Evolutionary conservation across 2,797 vertebrate genomes (phyloP).

Genomic region (Salarias fasciatus): DNA sequence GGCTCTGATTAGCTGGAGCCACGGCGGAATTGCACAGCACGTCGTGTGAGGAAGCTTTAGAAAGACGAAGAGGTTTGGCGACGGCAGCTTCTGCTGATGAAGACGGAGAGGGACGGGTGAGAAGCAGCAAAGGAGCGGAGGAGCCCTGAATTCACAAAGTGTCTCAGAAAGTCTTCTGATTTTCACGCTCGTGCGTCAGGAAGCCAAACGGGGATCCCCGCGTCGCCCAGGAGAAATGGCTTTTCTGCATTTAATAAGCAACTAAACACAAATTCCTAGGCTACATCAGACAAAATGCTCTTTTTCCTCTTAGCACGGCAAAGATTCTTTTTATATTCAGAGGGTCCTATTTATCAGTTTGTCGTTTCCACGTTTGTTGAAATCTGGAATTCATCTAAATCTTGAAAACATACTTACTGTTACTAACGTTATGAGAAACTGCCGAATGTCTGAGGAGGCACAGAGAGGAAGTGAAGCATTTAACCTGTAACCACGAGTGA

Average conservation of each 20-base stretch:
- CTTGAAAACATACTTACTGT: not conserved
- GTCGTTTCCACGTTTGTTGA: conserved; percentile 7
- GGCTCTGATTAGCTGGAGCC: conserved; percentile 21
- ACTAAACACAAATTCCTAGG: conserved; percentile 5
- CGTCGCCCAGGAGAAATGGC: conserved; percentile 17
- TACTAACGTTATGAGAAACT: not conserved
- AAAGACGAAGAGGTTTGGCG: conserved; percentile 10
- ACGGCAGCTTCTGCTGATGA: conserved; percentile 45
- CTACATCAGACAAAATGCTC: not conserved
- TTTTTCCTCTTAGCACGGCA: not conserved
- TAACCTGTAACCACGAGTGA: conserved; percentile 8
- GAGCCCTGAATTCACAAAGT: conserved; percentile 27
- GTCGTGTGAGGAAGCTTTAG: conserved; percentile 21
- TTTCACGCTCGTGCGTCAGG: not conserved
- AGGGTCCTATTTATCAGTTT: conserved; percentile 4
- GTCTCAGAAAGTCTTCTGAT: conserved; percentile 5
- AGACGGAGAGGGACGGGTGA: conserved; percentile 10
- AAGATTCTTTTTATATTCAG: conserved; percentile 13
- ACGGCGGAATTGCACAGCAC: conserved; percentile 47
- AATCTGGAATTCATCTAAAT: too few species aligned
- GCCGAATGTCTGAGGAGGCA: not conserved
- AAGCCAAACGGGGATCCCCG: not conserved
- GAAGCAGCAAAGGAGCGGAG: conserved; percentile 29
- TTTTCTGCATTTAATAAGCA: conserved; percentile 15
- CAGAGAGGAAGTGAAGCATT: not conserved